Evolutionary conservation across 2,113 vertebrate species (phyloP).

Genomic region (Nesogale talazaci): DNA sequence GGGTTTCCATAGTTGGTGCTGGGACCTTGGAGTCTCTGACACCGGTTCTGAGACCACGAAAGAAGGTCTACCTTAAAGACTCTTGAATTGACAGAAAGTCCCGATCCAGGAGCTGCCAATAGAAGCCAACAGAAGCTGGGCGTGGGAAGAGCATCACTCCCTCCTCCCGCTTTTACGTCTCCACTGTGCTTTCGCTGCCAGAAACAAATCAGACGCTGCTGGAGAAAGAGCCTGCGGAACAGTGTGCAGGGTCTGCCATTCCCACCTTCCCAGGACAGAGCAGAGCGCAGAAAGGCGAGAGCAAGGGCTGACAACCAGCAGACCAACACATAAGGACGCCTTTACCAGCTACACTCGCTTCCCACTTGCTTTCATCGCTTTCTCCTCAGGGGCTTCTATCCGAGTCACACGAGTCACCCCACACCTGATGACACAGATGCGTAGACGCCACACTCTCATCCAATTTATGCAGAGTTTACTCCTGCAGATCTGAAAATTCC

Average conservation of each 20-base stretch:
- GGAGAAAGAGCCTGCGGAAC: background rate
- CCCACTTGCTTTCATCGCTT: background rate
- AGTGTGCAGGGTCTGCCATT: background rate
- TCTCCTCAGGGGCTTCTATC: background rate
- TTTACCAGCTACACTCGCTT: background rate
- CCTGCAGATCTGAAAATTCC: conserved; percentile 34
- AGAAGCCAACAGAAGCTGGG: background rate
- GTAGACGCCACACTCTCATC: background rate
- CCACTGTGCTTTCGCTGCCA: background rate
- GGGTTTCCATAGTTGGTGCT: background rate
- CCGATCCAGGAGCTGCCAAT: background rate
- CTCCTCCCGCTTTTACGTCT: background rate
- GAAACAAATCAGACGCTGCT: background rate
- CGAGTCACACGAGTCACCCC: background rate
- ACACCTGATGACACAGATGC: background rate
- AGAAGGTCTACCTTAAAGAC: fast-evolving
- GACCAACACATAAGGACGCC: background rate
- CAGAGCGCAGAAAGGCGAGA: background rate
- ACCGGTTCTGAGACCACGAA: background rate
- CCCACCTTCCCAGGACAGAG: fast-evolving
- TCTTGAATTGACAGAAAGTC: background rate
- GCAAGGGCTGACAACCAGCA: background rate
- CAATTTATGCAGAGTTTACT: background rate
- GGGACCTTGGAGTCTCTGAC: background rate
- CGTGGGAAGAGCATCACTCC: background rate